phyloP scores from a whole-genome alignment of 2,797 vertebrate species.

The Poeciliopsis presidionis region DNA sequence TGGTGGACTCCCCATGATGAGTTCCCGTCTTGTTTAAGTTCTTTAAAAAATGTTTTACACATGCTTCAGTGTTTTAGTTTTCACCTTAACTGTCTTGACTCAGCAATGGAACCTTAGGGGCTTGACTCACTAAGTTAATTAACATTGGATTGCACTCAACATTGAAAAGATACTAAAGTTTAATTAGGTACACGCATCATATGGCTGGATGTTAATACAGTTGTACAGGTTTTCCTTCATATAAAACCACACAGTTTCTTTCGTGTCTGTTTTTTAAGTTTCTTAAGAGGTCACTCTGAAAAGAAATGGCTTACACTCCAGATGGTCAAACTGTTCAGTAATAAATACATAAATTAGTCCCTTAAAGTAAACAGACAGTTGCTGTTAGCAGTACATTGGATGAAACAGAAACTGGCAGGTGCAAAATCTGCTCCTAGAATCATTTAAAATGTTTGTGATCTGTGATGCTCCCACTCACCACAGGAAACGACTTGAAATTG shows the following conservation, averaged over 20 bases:
- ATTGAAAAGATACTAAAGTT: conserved; percentile 18
- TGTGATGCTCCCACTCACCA: not conserved
- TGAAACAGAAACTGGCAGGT: not conserved
- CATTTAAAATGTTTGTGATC: not conserved
- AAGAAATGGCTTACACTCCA: not conserved
- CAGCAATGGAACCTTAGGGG: not conserved
- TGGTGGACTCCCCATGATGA: not conserved
- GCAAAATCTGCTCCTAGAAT: not conserved
- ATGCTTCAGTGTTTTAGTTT: not conserved
- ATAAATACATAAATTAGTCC: not conserved
- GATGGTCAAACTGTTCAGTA: not conserved
- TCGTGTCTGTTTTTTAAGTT: not conserved
- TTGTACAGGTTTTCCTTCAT: not conserved
- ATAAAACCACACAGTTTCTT: not conserved
- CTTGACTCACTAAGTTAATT: conserved; percentile 28
- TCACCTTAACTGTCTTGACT: conserved; percentile 9
- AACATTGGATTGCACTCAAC: conserved; percentile 16
- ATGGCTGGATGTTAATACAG: conserved; percentile 2
- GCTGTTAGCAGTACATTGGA: not conserved
- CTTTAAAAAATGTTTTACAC: not conserved
- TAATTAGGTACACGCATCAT: conserved; percentile 31
- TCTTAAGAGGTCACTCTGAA: not conserved
- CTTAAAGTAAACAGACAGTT: not conserved
- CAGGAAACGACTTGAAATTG: not conserved
- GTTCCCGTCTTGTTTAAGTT: not conserved